Evolutionary conservation across 2,797 vertebrate species (phyloP).

Genomic region (Otus scops): DNA sequence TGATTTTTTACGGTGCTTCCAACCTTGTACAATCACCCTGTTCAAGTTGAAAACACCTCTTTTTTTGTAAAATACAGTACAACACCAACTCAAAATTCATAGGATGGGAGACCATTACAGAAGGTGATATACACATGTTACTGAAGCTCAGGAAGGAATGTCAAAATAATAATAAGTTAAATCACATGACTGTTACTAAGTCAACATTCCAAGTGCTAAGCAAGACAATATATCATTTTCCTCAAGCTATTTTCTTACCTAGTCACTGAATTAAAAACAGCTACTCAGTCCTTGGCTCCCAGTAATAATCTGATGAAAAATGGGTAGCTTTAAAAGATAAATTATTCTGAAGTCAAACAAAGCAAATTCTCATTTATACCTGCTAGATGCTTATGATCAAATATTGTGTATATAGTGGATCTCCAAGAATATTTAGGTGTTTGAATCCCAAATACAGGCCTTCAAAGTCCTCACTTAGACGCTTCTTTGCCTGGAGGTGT

Average conservation of each 20-base stretch:
- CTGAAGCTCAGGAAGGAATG: not conserved
- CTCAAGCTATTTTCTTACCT: not conserved
- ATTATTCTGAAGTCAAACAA: not conserved
- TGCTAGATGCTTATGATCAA: not conserved
- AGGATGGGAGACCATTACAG: not conserved
- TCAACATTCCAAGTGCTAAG: not conserved
- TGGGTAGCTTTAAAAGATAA: not conserved
- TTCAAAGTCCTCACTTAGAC: not conserved
- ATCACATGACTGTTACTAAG: not conserved
- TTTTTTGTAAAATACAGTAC: not conserved
- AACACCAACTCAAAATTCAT: not conserved
- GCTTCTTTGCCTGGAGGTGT: not conserved
- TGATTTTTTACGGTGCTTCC: not conserved
- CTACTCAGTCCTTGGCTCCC: not conserved
- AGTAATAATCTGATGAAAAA: not conserved
- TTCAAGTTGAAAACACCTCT: not conserved
- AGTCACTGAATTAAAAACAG: not conserved
- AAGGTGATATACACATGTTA: not conserved
- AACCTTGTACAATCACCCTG: not conserved
- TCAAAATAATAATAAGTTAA: not conserved
- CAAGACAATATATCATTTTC: not conserved
- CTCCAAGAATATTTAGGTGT: not conserved
- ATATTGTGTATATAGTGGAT: not conserved
- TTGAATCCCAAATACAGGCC: not conserved
- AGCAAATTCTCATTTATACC: not conserved